phyloP scores from a whole-genome alignment of 2,888 invertebrate species.

The Punctoribates punctum region DNA sequence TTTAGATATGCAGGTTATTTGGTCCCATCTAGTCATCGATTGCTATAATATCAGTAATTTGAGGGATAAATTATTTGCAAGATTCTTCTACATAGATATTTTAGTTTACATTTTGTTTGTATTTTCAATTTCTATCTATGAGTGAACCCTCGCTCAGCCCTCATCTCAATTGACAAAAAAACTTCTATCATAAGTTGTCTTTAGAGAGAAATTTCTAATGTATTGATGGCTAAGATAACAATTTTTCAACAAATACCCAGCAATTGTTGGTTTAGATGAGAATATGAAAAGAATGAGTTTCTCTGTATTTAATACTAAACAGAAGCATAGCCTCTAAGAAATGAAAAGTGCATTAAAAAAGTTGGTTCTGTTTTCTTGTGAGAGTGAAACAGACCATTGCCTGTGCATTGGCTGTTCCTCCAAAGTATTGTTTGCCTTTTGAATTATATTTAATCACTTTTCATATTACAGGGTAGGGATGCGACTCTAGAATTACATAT shows the following conservation, averaged over 20 bases:
- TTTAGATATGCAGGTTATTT: no score
- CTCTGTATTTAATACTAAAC: not conserved
- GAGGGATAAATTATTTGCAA: no score
- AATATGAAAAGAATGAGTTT: not conserved
- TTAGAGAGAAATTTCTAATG: not conserved
- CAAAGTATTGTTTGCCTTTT: not conserved
- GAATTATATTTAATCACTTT: not conserved
- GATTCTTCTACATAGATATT: no score
- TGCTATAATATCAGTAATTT: no score
- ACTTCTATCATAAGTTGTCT: not conserved
- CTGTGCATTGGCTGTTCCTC: not conserved
- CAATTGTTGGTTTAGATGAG: not conserved
- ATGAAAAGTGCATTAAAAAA: not conserved
- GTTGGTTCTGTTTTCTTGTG: not conserved
- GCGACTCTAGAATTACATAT: not conserved
- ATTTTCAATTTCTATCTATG: no score
- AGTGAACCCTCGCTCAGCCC: no score
- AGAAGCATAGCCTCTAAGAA: not conserved
- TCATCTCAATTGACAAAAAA: not conserved
- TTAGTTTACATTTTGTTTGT: no score
- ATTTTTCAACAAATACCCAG: not conserved
- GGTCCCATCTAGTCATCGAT: no score
- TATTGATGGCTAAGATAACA: not conserved
- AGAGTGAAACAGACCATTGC: not conserved
- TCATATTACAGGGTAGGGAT: slow-evolving; percentile 1